Conservation (phyloP, 2,113 vertebrate species). For the Platysternon megacephalum region DNA sequence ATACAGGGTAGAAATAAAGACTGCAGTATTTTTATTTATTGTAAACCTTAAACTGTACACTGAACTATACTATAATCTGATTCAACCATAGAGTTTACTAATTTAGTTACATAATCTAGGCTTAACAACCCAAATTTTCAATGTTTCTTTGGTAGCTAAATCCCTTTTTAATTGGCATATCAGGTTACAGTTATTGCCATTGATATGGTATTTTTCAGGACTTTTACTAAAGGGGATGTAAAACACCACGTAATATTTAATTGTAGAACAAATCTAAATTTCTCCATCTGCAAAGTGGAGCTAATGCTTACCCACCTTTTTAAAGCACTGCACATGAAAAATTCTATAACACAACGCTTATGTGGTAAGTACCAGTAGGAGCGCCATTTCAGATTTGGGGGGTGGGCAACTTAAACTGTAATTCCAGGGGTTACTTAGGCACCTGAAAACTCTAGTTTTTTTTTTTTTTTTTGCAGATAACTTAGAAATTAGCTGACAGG, state of each 20-base stretch:
- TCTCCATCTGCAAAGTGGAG: neutral
- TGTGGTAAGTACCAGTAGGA: too few species aligned
- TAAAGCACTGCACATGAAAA: neutral
- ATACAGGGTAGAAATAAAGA: neutral
- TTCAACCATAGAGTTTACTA: neutral
- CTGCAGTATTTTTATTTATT: neutral
- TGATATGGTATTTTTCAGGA: neutral
- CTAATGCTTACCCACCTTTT: neutral
- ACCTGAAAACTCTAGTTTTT: too few species aligned
- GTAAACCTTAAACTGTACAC: neutral
- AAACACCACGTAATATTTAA: neutral
- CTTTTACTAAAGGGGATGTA: neutral
- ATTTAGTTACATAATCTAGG: too few species aligned
- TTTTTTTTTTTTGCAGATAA: too few species aligned
- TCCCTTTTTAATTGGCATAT: too few species aligned
- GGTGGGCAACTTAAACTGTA: too few species aligned
- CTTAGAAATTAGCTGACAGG: too few species aligned
- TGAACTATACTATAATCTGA: neutral
- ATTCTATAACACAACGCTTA: neutral
- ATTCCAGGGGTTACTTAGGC: too few species aligned
- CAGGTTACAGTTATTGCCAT: too few species aligned
- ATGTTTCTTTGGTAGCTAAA: too few species aligned
- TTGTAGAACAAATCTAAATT: neutral
- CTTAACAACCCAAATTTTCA: too few species aligned
- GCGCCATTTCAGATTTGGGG: too few species aligned